Evolutionary conservation across 1,140 invertebrate species (phyloP).

Genomic region (Aphis craccivora): DNA sequence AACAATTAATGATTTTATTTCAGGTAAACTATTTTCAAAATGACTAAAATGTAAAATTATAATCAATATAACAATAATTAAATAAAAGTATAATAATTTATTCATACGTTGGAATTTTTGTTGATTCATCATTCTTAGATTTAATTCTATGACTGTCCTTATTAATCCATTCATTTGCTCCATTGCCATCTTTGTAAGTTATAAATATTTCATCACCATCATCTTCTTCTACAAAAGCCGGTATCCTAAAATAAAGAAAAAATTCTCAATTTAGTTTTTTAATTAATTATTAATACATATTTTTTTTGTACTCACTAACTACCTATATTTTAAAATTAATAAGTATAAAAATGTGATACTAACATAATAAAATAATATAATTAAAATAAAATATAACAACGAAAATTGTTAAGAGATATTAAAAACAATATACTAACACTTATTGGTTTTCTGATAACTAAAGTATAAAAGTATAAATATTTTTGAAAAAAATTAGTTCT

Average conservation of each 20-base stretch:
- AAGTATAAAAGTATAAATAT: no score
- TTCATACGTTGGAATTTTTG: neutral
- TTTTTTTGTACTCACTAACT: no score
- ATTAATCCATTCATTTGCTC: conserved; percentile 45
- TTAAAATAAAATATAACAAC: no score
- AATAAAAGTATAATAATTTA: neutral
- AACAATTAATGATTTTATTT: neutral
- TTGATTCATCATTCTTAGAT: neutral
- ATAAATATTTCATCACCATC: conserved; percentile 53
- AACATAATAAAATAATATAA: no score
- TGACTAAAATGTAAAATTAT: neutral
- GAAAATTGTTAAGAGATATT: no score
- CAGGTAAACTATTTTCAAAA: neutral
- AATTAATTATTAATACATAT: no score
- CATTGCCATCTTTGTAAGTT: neutral
- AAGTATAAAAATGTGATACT: no score
- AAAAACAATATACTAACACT: no score
- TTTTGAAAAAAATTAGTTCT: no score
- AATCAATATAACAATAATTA: neutral
- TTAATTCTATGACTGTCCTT: conserved; percentile 52
- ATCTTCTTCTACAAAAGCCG: conserved; percentile 36
- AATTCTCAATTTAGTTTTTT: neutral
- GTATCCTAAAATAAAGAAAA: conserved; percentile 9
- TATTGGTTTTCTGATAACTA: no score
- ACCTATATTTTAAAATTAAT: no score